These are phyloP conservation scores for Scomber scombrus DNA, from an alignment of 2,113 vertebrate species.

Conservation along the genomic window DNA sequence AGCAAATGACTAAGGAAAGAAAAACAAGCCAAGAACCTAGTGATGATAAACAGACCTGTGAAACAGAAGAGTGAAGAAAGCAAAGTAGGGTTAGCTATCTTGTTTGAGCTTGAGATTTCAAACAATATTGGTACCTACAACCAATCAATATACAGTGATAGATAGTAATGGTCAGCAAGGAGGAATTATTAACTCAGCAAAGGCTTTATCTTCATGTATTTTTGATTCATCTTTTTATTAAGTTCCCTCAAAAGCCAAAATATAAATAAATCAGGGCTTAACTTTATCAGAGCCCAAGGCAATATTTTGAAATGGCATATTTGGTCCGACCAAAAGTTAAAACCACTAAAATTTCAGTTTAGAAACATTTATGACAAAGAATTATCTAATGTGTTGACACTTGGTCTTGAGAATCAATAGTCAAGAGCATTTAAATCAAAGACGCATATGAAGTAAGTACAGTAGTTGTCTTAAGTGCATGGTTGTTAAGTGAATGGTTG, in stretches of 20 bases:
- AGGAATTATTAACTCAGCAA: conserved; percentile 4
- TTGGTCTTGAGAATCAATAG: too few species aligned
- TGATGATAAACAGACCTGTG: conserved; percentile 51
- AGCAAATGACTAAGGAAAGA: conserved; percentile 21
- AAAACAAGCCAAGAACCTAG: conserved; percentile 12
- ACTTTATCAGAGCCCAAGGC: too few species aligned
- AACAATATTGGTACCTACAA: conserved; percentile 7
- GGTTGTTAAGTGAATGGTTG: conserved; percentile 3
- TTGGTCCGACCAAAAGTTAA: neutral
- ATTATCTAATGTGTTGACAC: too few species aligned
- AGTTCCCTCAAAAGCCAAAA: neutral
- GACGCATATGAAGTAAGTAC: neutral
- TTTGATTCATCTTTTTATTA: neutral
- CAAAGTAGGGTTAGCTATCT: neutral
- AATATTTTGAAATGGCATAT: neutral
- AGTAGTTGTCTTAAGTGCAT: neutral
- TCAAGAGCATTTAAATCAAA: too few species aligned
- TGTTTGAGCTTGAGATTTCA: neutral
- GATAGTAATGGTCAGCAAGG: conserved; percentile 5
- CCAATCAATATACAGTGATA: conserved; percentile 16
- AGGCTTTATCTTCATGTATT: neutral
- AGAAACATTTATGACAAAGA: too few species aligned
- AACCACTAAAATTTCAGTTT: too few species aligned
- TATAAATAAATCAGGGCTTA: too few species aligned
- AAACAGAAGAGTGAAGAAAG: conserved; percentile 32